These are phyloP conservation scores for Rousettus madagascariensis DNA, from an alignment of 2,797 vertebrate species.

Conservation along the genomic window DNA sequence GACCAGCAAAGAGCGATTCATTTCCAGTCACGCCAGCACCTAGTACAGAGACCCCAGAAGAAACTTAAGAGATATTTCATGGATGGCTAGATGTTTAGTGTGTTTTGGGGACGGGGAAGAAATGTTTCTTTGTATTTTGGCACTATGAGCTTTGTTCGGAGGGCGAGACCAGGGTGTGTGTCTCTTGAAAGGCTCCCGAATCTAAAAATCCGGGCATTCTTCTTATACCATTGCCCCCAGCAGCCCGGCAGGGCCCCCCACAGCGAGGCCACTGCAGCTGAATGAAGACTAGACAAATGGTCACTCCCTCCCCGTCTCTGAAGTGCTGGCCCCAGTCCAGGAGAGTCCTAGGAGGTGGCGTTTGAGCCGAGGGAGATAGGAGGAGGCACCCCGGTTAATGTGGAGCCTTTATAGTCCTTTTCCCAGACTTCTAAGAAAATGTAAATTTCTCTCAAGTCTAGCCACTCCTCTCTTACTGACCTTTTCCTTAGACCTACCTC, in stretches of 20 bases:
- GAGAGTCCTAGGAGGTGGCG: background rate
- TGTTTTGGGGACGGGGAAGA: background rate
- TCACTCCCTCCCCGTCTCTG: background rate
- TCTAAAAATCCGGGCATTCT: background rate
- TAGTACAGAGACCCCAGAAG: background rate
- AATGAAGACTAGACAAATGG: background rate
- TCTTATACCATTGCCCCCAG: background rate
- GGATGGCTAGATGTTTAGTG: background rate
- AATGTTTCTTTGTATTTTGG: background rate
- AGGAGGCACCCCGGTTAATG: background rate
- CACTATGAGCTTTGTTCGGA: background rate
- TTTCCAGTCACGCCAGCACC: background rate
- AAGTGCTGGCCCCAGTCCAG: background rate
- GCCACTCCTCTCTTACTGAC: background rate
- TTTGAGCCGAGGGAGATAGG: background rate
- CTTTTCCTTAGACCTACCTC: background rate
- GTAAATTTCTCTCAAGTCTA: background rate
- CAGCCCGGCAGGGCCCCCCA: background rate
- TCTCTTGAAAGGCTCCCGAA: background rate
- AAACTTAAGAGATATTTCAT: background rate
- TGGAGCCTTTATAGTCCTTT: background rate
- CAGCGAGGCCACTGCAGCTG: background rate
- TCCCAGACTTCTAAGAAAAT: background rate
- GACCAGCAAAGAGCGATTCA: background rate
- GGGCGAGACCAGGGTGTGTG: background rate